Evolutionary conservation across 1,140 invertebrate species (phyloP), one percentile per base, ranked within the genome.

Genomic region (Drosophila pseudoobscura): DNA sequence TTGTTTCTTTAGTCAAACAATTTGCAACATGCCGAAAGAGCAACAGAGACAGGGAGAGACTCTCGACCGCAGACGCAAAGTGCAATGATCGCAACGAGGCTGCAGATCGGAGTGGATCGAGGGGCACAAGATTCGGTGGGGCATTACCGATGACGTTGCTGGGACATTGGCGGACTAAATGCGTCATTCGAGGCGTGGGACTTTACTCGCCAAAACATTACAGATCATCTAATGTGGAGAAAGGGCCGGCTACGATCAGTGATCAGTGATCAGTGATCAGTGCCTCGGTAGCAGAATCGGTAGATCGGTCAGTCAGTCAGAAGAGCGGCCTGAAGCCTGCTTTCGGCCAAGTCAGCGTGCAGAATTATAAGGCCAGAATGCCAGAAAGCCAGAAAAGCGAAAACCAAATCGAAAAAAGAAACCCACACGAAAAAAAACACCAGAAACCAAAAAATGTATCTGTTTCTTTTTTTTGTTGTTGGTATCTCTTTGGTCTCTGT

Each of bases 1-100:
- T 31, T 9, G 8, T 9, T 9, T 68, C 72, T 44, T 49, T 54
- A 58, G 44, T 54, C 70, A 64, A 60, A 76, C 75, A 82, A 85
- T 85, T 85, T 85, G 82, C 82, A 82, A 85, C 82, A 74, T 79
- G 74, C 65, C 56, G 70, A 46, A 22, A 39, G 43, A 17, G 8
- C 0, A 20, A 35, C 35, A 55, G 51, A 47, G 24, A 55, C 51
- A 22, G 45, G 39, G 22, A 20, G 17, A 11, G 39, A 15, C 35
- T 39, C 35, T 39, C 35, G 41, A 75, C 78, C 52, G 45, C 49
- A 56, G 64, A 69, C 80, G 80, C 74, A 85, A 85, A 85, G 82
- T 85, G 82, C 83, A 85, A 85, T 85, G 83, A 85, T 78, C 82
- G 82, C 74, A 70, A 59, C 64, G 71, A 83, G 80, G 63, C 77